Evolutionary conservation across 2,888 invertebrate genomes (phyloP), one percentile per base, ranked within the genome.

Genomic region (Diaperis boleti): DNA sequence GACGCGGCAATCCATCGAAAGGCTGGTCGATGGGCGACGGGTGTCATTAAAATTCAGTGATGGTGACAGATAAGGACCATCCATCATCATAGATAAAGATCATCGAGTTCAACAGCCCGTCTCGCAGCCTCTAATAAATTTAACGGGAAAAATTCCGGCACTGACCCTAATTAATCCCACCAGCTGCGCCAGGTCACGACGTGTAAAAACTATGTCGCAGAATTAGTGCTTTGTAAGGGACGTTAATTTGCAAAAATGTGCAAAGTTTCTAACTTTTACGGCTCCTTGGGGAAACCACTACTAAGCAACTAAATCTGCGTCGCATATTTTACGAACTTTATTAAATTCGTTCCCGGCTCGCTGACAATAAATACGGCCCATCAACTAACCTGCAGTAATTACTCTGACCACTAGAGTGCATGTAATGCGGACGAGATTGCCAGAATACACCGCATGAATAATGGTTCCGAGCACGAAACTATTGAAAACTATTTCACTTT

Each of bases 241-340:
- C 26, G 26, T 26, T 26, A 26, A 26, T 26, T 26, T 26, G 6
- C 26, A 26, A 26, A 26, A 26, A 26, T 26, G 26, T 33, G n/a
- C 13, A 33, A 33, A 33, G 33, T 33, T 33, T 33, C 33, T 5
- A 33, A 33, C 33, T 33, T 33, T 33, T 33, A 33, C 33, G 33
- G 11, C 33, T 33, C 33, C 33, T 10, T 11, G 33, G 11, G 33
- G 26, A 26, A 26, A 5, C 20, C 26, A 26, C 26, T 26, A 3
- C 26, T 26, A 26, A 26, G 8, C 26, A 26, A 26, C 26, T 26
- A 26, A 26, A 26, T 3, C 6, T n/a, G 1, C 26, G 6, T 26
- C 26, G 26, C 26, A 26, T 26, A 26, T 26, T 26, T 26, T 26
- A 26, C n/a, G n/a, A 26, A 26, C 8, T 26, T 26, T 26, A 26